Evolutionary conservation across 2,888 invertebrate genomes (phyloP), one percentile per base, ranked within the genome.

Genomic region (Odontocerum albicorne): DNA sequence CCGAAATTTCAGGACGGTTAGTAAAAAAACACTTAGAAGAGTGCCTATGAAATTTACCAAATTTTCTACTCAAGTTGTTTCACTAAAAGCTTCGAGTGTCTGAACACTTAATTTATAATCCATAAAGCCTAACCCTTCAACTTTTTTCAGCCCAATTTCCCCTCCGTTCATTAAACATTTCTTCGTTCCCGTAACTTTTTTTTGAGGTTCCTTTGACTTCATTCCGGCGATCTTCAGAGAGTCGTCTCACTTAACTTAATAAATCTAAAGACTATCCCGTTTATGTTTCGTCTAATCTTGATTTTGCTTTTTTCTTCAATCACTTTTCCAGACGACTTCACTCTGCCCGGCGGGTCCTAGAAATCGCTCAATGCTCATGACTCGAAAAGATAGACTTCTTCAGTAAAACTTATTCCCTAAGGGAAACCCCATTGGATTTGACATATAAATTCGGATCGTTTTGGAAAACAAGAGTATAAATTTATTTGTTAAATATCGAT

Each of bases 191-290:
- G 40, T 12, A 40, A 32, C 33, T 19, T 49, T 21, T 16, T 44
- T 27, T 44, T 35, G 15, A 21, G 33, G 12, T 20, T 4, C 32
- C 19, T 43, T 35, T 43, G 40, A 15, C 45, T 21, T 21, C 40
- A 21, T 13, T 45, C 38, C 19, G n/a, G 35, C 31, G 43, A 40
- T 33, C 38, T 39, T 35, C 47, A 16, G 40, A 53, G 53, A 17
- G 45, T 52, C 39, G 58, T 50, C 50, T 58, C 49, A 52, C 59
- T 59, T 56, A 52, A 59, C 55, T 47, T 56, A 59, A 59, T 59
- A 59, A 59, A 59, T 55, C 55, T 53, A 52, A 47, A 36, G 52
- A 50, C 59, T 51, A 59, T 56, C 59, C 55, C 53, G 44, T 59
- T 59, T 59, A 59, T 56, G 55, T 56, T 56, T 45, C 49, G 33